Base-by-base conservation (phyloP, 2,888 invertebrate species). In the Hypsopygia costalis region DNA sequence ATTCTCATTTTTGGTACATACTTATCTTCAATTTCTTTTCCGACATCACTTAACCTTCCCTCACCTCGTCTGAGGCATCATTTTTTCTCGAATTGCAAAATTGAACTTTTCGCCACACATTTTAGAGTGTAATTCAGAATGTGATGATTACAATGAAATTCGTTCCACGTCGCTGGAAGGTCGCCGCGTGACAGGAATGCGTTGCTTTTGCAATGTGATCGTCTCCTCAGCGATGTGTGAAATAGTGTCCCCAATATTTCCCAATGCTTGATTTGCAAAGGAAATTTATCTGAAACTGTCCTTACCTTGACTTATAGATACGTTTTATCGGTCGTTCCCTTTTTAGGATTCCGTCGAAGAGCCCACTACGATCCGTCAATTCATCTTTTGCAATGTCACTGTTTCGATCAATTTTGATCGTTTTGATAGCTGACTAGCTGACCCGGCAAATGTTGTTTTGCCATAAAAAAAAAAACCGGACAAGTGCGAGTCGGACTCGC, bases 101-200 rank as follows among this genome's bases (percentile, higher is more conserved):
- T 28, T 33, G 20, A 28, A 27, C 39, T 33, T 33, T 39, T 9
- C 20, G 10, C 3, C 27, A 6, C 16, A 27, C 33, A 20, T 9
- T 27, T 6, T 28, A 34, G 27, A 39, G 39, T 33, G 9, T 32
- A 9, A 33, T 28, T 33, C 32, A 10, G 12, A 20, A 3, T 27
- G 10, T 25, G 9, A 1, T 5, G 20, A n/a, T 20, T 28, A 11
- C 49, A 57, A 51, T 55, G 41, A 34, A 44, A 62, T 62, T 58
- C 61, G 44, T 36, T 28, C 28, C 52, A 46, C 51, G 55, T 61
- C 38, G 43, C 41, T 12, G 46, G 43, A 40, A 49, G 48, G 49
- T 51, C 49, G 42, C 40, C 38, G 34, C 55, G 60, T 65, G 66
- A 65, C 56, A 52, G 48, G 68, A 68, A 68, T 67, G 52, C 47